Evolutionary conservation across 1,140 invertebrate species (phyloP).

Genomic region (Paracyclopina nana): DNA sequence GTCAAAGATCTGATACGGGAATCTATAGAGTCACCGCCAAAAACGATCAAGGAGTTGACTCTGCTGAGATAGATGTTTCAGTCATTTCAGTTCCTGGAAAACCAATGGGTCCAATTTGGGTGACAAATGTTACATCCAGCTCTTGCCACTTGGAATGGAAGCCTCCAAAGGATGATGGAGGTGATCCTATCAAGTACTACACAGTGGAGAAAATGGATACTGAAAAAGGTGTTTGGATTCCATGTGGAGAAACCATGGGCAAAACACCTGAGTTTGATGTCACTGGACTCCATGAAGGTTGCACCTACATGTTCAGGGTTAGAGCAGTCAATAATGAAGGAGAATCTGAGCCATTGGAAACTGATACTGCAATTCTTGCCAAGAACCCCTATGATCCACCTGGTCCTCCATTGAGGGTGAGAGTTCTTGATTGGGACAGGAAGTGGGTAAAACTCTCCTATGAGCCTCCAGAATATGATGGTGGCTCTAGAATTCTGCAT

Average conservation of each 20-base stretch:
- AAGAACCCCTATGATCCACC: conserved; percentile 94
- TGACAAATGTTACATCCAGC: conserved; percentile 84
- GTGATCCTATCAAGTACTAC: conserved; percentile 80
- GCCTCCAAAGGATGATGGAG: conserved; percentile 91
- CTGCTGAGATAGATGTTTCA: conserved; percentile 72
- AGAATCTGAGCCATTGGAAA: conserved; percentile 87
- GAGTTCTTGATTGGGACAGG: conserved; percentile 54
- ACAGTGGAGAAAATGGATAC: conserved; percentile 87
- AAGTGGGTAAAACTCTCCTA: conserved; percentile 72
- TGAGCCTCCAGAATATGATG: conserved; percentile 47
- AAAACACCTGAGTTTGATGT: conserved; percentile 66
- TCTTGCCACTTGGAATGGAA: conserved; percentile 93
- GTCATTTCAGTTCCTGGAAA: conserved; percentile 69
- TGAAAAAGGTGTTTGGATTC: conserved; percentile 71
- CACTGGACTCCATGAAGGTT: conserved; percentile 64
- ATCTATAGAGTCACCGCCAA: conserved; percentile 71
- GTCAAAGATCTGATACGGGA: conserved; percentile 58
- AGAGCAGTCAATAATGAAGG: conserved; percentile 93
- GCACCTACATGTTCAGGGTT: conserved; percentile 94
- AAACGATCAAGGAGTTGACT: conserved; percentile 79
- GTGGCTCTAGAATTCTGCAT: conserved; percentile 72
- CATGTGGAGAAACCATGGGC: conserved; percentile 47
- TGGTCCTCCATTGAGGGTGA: conserved; percentile 56
- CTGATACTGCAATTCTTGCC: conserved; percentile 68
- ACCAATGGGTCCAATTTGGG: conserved; percentile 83